Evolutionary conservation across 2,797 vertebrate species (phyloP).

Genomic region (Brachyalestes nurse): DNA sequence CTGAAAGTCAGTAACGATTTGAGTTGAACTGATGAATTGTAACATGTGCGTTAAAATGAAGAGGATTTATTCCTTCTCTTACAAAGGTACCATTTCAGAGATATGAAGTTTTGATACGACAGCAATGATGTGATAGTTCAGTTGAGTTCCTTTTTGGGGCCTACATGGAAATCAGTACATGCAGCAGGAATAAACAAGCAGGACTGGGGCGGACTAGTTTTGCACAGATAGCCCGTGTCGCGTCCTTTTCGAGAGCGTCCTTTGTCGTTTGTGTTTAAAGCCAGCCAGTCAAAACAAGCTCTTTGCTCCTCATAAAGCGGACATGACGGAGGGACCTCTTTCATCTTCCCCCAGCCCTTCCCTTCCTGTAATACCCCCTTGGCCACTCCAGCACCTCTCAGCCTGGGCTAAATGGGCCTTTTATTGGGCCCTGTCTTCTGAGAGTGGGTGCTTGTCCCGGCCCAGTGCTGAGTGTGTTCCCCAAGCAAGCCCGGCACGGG

Average conservation of each 20-base stretch:
- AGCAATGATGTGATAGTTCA: background rate
- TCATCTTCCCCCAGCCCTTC: slow-evolving; percentile 72
- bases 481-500: slow-evolving; percentile 22
- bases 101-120: background rate
- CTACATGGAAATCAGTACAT: slow-evolving; percentile 12
- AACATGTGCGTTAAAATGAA: no score
- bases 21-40: no score
- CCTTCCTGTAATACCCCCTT: slow-evolving; percentile 69
- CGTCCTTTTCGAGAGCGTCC: slow-evolving; percentile 63
- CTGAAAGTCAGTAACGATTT: no score
- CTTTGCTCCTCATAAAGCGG: slow-evolving; percentile 73
- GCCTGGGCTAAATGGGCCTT: slow-evolving; percentile 36
- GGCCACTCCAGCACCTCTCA: slow-evolving; percentile 50
- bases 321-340: slow-evolving; percentile 72
- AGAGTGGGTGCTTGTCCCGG: slow-evolving; percentile 50
- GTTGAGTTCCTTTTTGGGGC: slow-evolving; percentile 15
- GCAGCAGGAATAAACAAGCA: slow-evolving; percentile 28
- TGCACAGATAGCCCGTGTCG: slow-evolving; percentile 25
- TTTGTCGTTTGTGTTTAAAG: slow-evolving; percentile 79
- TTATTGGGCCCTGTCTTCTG: slow-evolving; percentile 45
- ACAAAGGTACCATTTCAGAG: background rate
- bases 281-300: slow-evolving; percentile 77
- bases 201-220: slow-evolving; percentile 27
- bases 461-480: slow-evolving; percentile 36
- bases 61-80: background rate